phyloP scores from a whole-genome alignment of 2,888 invertebrate species.

The Nomada ferruginata region DNA sequence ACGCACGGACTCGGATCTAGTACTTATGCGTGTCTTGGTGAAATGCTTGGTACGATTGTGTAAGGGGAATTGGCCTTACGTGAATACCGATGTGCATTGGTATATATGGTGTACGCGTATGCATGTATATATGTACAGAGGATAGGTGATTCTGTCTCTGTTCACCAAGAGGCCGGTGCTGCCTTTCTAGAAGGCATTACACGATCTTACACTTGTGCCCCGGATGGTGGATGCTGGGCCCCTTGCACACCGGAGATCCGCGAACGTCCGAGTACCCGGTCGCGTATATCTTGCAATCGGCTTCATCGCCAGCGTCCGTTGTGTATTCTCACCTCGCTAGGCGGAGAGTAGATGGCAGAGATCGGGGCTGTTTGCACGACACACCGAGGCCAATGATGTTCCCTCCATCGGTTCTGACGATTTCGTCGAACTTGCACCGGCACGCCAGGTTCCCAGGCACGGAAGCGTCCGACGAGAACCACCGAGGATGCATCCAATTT shows the following conservation, averaged over 20 bases:
- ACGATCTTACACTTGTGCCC: conserved; percentile 77
- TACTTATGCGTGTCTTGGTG: conserved; percentile 2
- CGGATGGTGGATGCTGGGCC: conserved; percentile 70
- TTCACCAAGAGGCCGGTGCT: conserved; percentile 39
- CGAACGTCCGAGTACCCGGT: conserved; percentile 37
- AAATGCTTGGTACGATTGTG: conserved; percentile 21
- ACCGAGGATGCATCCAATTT: conserved; percentile 25
- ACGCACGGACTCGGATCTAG: conserved; percentile 27
- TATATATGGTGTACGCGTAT: not conserved
- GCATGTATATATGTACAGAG: not conserved
- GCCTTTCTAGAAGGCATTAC: conserved; percentile 78
- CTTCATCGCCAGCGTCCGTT: conserved; percentile 75
- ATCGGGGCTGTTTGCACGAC: conserved; percentile 33
- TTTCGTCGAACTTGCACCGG: conserved; percentile 13
- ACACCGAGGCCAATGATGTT: not conserved
- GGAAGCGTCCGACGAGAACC: conserved; percentile 6
- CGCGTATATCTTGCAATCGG: conserved; percentile 75
- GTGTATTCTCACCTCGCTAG: conserved; percentile 70
- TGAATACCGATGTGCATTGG: not conserved
- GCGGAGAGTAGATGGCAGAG: conserved; percentile 30
- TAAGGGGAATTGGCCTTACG: conserved; percentile 28
- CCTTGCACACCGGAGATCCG: not conserved
- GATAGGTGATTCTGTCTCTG: conserved; percentile 24
- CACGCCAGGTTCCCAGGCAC: conserved; percentile 1
- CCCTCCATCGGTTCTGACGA: conserved; percentile 5